Base-by-base conservation (phyloP, 2,888 invertebrate species). In the Augochlorella aurata region DNA sequence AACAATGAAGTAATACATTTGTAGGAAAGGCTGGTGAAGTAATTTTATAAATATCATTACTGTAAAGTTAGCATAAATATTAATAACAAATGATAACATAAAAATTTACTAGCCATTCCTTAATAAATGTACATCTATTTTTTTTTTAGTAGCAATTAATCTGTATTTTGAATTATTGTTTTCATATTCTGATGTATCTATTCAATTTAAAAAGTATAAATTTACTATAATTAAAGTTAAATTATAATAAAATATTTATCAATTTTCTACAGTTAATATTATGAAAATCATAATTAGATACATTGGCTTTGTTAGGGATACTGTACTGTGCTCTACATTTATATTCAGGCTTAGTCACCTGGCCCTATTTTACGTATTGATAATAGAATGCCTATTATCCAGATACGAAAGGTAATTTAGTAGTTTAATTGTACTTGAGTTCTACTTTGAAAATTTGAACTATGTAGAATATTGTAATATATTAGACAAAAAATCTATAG, bases 181-280 rank as follows among this genome's bases (percentile, higher is more conserved):
- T 68, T 79, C 80, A 54, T 79, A 69, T 74, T 71, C 86, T 86
- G 81, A 84, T 86, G 86, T 86, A 84, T 86, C 87, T 86, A 86
- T 74, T 71, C 77, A 54, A 82, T 82, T 72, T 38, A 63, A 61
- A 49, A 54, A 49, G 47, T 77, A 1, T 84, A 75, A 63, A 65
- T 77, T 70, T 74, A 54, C 24, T 21, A 71, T 74, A 9, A 9
- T 21, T 73, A 84, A 75, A 74, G 75, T 73, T 58, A 18, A 67
- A 80, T 38, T 76, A 18, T 45, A 73, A 67, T 69, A 14, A 52
- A 61, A n/a, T 10, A 70, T 79, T 54, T 69, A 76, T 76, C 45
- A 38, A 16, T 45, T 76, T 74, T 78, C 50, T 81, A 66, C 44
- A 58, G 38, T 76, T 54, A 29, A 79, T 75, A 65, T 72, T 74